A percentile compares a stretch with the other conserved stretches of the same genome.
These are phyloP conservation scores for Bimastos eiseni DNA, from an alignment of 2,888 invertebrate genomes.

Conservation along the genomic window DNA sequence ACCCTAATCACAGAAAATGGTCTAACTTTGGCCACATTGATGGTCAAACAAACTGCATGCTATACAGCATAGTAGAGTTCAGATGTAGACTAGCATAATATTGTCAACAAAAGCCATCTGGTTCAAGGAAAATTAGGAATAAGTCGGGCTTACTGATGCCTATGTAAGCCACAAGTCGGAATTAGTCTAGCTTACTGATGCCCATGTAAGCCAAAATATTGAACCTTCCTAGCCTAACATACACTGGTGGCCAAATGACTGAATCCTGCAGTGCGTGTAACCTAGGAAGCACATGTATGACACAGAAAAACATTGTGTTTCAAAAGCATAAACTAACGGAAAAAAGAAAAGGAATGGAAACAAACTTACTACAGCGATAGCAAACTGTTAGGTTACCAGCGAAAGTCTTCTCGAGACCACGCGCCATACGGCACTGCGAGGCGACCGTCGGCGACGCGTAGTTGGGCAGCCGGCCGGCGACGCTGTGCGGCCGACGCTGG, in stretches of 20 bases:
- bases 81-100: neutral
- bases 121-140: neutral
- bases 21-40: neutral
- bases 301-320: neutral
- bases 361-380: constrained; percentile 41
- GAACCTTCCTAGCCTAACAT: neutral
- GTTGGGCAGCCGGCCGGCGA: constrained; percentile 44
- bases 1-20: neutral
- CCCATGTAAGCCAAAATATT: neutral
- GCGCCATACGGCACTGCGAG: constrained; percentile 39
- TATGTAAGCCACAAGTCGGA: neutral
- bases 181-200: neutral
- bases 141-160: neutral
- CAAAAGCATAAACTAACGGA: neutral
- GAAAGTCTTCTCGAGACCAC: constrained; percentile 41
- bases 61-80: neutral
- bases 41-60: neutral
- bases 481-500: constrained; percentile 44
- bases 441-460: constrained; percentile 45
- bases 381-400: constrained; percentile 42
- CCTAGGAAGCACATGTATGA: neutral
- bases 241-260: neutral
- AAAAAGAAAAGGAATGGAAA: constrained; percentile 26
- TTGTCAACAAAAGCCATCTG: no score
- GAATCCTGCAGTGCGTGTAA: neutral